Percentiles rank a stretch among this genome's conserved stretches.
Conservation (phyloP, 2,888 invertebrate species). For the Kuschelorhynchus macadamiae region DNA sequence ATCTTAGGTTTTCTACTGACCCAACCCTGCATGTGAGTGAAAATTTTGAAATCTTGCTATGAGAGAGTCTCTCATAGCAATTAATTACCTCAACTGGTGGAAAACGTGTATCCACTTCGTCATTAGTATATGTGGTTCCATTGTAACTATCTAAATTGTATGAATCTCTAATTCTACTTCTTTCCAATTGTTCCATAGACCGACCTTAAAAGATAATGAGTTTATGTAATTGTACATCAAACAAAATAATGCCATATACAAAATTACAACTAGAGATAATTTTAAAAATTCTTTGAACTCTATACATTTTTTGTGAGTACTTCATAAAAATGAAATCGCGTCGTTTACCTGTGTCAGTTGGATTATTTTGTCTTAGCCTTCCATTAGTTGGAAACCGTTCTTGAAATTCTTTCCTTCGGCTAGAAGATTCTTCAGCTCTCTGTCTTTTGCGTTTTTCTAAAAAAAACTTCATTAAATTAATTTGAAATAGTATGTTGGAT, state of each 20-base stretch:
- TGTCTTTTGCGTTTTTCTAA: constrained; percentile 86
- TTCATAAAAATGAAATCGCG: not conserved
- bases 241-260: too few species aligned
- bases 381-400: constrained; percentile 74
- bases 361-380: constrained; percentile 66
- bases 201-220: constrained; percentile 68
- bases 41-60: too few species aligned
- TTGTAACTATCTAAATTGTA: constrained; percentile 81
- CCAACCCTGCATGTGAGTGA: too few species aligned
- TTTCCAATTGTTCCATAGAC: constrained; percentile 70
- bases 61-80: too few species aligned
- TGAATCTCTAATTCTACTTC: constrained; percentile 74
- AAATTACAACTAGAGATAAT: too few species aligned
- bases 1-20: too few species aligned
- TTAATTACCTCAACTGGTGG: constrained; percentile 62
- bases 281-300: too few species aligned
- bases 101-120: constrained; percentile 64
- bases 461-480: constrained; percentile 42
- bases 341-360: constrained; percentile 69
- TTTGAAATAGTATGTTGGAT: too few species aligned
- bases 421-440: constrained; percentile 84
- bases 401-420: constrained; percentile 80
- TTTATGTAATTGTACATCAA: too few species aligned
- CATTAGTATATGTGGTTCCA: constrained; percentile 62
- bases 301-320: not conserved